These are phyloP conservation scores for Lithobates pipiens DNA, from an alignment of 2,797 vertebrate genomes.

Conservation along the genomic window DNA sequence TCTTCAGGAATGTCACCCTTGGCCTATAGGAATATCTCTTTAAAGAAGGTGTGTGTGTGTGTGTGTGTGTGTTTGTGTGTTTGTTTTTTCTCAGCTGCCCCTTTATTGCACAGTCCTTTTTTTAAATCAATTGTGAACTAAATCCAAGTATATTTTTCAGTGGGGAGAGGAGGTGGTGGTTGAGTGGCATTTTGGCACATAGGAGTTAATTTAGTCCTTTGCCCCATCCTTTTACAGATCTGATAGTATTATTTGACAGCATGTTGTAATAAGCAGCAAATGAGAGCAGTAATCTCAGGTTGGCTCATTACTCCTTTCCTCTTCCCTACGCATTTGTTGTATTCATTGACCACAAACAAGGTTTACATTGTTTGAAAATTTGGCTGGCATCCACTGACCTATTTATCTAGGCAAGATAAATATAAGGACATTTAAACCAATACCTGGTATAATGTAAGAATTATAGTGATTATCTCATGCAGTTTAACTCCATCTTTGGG, in stretches of 20 bases:
- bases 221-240: not conserved
- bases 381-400: conserved; percentile 10
- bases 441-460: not conserved
- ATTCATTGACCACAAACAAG: conserved; percentile 14
- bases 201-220: not conserved
- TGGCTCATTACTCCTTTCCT: conserved; percentile 5
- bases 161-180: no score
- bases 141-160: no score
- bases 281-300: not conserved
- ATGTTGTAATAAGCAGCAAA: not conserved
- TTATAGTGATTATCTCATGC: not conserved
- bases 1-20: no score
- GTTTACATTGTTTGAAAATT: conserved; percentile 24
- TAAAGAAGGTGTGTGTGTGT: no score
- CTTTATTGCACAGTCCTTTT: no score
- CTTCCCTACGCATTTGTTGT: not conserved
- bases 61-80: no score
- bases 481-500: no score
- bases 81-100: no score
- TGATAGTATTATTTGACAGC: not conserved
- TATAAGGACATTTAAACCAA: conserved; percentile 7
- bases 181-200: no score
- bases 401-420: conserved; percentile 15
- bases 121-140: no score
- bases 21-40: no score